Evolutionary conservation across 2,797 vertebrate genomes (phyloP), one percentile per base, ranked within the genome.

Genomic region (Serranus cabrilla): DNA sequence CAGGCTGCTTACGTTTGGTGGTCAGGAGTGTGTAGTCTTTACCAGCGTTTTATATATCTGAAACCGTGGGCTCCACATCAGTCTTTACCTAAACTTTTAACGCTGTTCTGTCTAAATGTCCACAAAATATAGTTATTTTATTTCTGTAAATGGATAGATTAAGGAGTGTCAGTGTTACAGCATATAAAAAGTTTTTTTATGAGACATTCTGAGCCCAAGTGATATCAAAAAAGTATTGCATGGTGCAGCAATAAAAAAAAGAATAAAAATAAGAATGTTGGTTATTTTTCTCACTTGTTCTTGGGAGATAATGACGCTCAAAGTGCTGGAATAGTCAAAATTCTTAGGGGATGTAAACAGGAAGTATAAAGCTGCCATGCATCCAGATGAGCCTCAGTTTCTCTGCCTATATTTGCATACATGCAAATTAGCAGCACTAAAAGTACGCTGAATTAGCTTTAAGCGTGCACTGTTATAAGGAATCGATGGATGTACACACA

Each of bases 1-100:
- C 70, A 83, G 78, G 75, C 73, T 66, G 72, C 76, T 83, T 77
- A 57, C 62, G 14, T 72, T 45, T 20, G 61, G 27, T 27, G 27
- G n/a, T n/a, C n/a, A n/a, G n/a, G 25, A 56, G 58, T 80, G 83
- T 85, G 74, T 79, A 67, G 79, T 85, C 75, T 87, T 27, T 4
- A 37, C 31, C 56, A 37, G 17, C n/a, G 34, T 31, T 69, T 78
- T 65, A 21, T 40, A 60, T 72, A 20, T 65, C 50, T 54, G 46
- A 74, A 18, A 52, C 17, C 16, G 25, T 37, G 13, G 7, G 27
- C 14, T n/a, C 21, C 3, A 21, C 34, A 21, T 55, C n/a, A 52
- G 20, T 67, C 50, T 7, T 20, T 13, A 10, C 12, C 16, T 12
- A 31, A 60, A 60, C 27, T 5, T 14, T 20, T 40, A 12, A 18